Conservation (phyloP, 2,113 vertebrate species). For the Nothocercus nigrocapillus region DNA sequence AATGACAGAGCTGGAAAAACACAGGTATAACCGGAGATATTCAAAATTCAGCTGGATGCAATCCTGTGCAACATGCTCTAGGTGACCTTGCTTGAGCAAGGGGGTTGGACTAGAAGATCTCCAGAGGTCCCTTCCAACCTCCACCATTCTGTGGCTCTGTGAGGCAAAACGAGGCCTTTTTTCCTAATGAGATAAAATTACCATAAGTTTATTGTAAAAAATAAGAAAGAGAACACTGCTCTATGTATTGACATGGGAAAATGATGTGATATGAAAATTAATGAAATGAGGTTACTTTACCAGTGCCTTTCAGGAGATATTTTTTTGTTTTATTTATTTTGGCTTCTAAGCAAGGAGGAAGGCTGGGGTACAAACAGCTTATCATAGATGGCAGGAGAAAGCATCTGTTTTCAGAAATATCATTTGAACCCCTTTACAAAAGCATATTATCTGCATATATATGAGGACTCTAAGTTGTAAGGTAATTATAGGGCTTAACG, state of each 20-base stretch:
- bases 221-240: background rate
- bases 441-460: constrained; percentile 30
- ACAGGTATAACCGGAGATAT: too few species aligned
- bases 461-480: constrained; percentile 29
- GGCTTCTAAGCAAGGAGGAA: constrained; percentile 33
- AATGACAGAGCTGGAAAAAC: too few species aligned
- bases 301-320: background rate
- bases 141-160: too few species aligned
- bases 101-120: too few species aligned
- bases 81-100: too few species aligned
- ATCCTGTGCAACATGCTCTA: too few species aligned
- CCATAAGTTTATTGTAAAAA: background rate
- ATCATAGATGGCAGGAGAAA: constrained; percentile 30
- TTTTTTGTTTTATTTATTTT: constrained; percentile 67
- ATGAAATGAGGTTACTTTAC: constrained; percentile 26
- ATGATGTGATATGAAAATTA: constrained; percentile 13
- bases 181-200: background rate
- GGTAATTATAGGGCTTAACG: constrained; percentile 44
- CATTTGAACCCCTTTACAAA: constrained; percentile 11
- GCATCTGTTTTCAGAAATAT: constrained; percentile 65
- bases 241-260: background rate
- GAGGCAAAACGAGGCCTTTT: background rate
- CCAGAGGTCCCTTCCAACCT: too few species aligned
- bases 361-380: background rate
- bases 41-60: too few species aligned